phyloP scores from a whole-genome alignment of 2,888 invertebrate genomes.

The Drosophila atripex region DNA sequence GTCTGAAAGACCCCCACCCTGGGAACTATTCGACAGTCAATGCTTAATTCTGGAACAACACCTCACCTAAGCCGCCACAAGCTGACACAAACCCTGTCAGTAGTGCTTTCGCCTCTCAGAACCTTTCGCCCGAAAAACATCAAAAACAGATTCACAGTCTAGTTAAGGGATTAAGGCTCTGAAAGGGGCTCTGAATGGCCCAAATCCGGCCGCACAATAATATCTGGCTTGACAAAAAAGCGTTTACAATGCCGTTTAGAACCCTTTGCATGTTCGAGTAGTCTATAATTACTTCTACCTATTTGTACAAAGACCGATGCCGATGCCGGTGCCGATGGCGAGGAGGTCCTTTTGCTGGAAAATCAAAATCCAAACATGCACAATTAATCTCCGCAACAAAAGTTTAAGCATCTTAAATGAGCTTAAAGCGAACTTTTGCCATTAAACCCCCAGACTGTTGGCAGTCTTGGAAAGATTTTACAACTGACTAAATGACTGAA shows the following conservation, averaged over 20 bases:
- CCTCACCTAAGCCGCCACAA: conserved; percentile 19
- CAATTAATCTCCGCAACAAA: conserved; percentile 70
- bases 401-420: conserved; percentile 73
- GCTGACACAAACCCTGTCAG: conserved; percentile 15
- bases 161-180: conserved; percentile 21
- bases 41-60: conserved; percentile 24
- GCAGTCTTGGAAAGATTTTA: conserved; percentile 59
- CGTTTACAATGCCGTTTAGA: conserved; percentile 27
- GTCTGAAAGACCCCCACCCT: background rate
- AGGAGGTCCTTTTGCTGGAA: conserved; percentile 2
- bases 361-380: conserved; percentile 53
- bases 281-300: conserved; percentile 66
- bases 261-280: conserved; percentile 30
- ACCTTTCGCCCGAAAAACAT: conserved; percentile 16
- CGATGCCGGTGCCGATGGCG: background rate
- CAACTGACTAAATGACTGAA: conserved; percentile 6
- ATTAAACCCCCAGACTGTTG: conserved; percentile 6
- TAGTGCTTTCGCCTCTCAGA: background rate
- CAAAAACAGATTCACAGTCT: conserved; percentile 35
- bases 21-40: conserved; percentile 14
- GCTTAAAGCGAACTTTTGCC: conserved; percentile 46
- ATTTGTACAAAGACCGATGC: conserved; percentile 30
- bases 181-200: conserved; percentile 16
- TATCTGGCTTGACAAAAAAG: conserved; percentile 8
- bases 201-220: conserved; percentile 30